Conservation (phyloP, 2,113 vertebrate species). For the Cardinalis cardinalis region DNA sequence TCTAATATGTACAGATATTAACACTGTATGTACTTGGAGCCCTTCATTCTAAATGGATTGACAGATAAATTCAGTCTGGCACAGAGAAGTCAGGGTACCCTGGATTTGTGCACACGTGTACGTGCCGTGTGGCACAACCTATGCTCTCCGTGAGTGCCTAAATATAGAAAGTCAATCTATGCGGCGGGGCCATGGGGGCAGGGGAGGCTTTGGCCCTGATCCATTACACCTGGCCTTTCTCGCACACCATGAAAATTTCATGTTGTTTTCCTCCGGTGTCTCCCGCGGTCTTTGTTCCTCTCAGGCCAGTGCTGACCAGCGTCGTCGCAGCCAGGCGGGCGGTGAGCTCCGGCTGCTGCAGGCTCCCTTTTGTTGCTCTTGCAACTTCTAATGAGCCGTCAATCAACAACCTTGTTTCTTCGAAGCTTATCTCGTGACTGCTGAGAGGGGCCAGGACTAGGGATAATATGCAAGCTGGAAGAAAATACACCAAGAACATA, state of each 20-base stretch:
- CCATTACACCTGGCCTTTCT: slow-evolving; percentile 72
- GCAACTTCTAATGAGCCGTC: slow-evolving; percentile 64
- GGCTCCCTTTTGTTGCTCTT: slow-evolving; percentile 53
- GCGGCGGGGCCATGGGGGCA: background rate
- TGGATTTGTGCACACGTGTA: background rate
- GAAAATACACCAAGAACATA: background rate
- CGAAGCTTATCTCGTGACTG: slow-evolving; percentile 45
- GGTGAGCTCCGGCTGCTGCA: slow-evolving; percentile 2
- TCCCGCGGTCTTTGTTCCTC: slow-evolving; percentile 66
- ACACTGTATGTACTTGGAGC: background rate
- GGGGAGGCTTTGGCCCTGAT: slow-evolving; percentile 55
- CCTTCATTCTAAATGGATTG: background rate
- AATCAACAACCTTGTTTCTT: slow-evolving; percentile 58
- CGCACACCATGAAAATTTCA: slow-evolving; percentile 64
- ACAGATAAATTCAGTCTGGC: background rate
- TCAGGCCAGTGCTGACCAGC: slow-evolving; percentile 69
- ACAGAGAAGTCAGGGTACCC: background rate
- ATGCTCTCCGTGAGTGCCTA: background rate
- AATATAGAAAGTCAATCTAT: slow-evolving; percentile 49
- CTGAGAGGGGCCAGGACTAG: slow-evolving; percentile 28
- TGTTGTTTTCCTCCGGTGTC: slow-evolving; percentile 64
- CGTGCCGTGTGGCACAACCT: slow-evolving; percentile 16
- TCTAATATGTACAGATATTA: slow-evolving; percentile 22
- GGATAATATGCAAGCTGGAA: slow-evolving; percentile 11
- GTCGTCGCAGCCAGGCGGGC: slow-evolving; percentile 29